A percentile compares a stretch with the other conserved stretches of the same genome.
Evolutionary conservation across 2,888 invertebrate genomes (phyloP).

Genomic region (Chironomus riparius): DNA sequence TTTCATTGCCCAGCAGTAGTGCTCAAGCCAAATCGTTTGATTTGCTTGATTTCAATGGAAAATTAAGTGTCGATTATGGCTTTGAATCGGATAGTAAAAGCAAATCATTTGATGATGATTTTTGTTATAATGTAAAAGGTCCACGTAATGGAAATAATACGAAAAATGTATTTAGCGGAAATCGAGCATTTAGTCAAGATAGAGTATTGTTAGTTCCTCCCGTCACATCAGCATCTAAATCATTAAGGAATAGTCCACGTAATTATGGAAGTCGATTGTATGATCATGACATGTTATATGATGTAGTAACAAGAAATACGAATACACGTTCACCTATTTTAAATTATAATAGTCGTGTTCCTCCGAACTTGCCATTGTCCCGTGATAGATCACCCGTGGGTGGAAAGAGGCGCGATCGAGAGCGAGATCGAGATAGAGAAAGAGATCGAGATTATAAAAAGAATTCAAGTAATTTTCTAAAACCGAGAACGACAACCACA

Average conservation of each 20-base stretch:
- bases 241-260: slow-evolving; percentile 38
- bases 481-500: slow-evolving; percentile 3
- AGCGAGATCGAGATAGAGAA: slow-evolving; percentile 3
- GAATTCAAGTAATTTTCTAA: not conserved
- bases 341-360: slow-evolving; percentile 36
- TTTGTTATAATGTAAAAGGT: slow-evolving; percentile 17
- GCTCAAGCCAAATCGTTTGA: slow-evolving; percentile 18
- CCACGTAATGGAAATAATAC: slow-evolving; percentile 6
- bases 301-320: slow-evolving; percentile 37
- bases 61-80: slow-evolving; percentile 17
- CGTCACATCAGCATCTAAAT: slow-evolving; percentile 1
- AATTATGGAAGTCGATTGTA: slow-evolving; percentile 41
- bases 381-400: slow-evolving; percentile 19
- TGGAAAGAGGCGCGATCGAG: not conserved
- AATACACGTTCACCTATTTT: slow-evolving; percentile 39
- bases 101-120: slow-evolving; percentile 27
- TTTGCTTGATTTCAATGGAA: slow-evolving; percentile 20
- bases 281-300: slow-evolving; percentile 42
- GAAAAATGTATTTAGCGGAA: slow-evolving; percentile 21
- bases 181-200: slow-evolving; percentile 25
- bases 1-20: slow-evolving; percentile 10
- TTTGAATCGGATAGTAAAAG: slow-evolving; percentile 24
- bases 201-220: slow-evolving; percentile 13
- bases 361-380: not conserved
- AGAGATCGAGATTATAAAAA: slow-evolving; percentile 18